Evolutionary conservation across 2,888 invertebrate species (phyloP), one percentile per base, ranked within the genome.

Genomic region (Cyclophora albipunctata): DNA sequence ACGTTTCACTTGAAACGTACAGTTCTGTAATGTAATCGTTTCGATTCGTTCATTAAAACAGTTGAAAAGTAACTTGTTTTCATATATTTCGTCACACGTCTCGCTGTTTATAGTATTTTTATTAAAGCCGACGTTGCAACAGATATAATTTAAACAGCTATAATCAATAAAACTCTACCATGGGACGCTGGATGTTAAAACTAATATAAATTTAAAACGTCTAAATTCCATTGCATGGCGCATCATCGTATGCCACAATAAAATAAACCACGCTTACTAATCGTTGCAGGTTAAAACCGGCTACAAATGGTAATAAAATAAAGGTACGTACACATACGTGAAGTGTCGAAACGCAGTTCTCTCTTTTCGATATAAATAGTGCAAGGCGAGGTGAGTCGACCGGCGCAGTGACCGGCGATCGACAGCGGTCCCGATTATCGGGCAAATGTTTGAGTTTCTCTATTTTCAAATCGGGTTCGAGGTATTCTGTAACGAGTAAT

Each of bases 221-320:
- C 61, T 66, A 68, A 75, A 73, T 72, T 67, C 68, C 65, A 65
- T 52, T 49, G 58, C 54, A 63, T 68, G 67, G 58, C 71, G 70
- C 76, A 77, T 75, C 78, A 73, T 76, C 78, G 75, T 78, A 73
- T 65, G 73, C 75, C 71, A 77, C 76, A 80, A 75, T 80, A 77
- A 80, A 79, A 81, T 78, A 78, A 75, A 71, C 78, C 75, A 71
- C 70, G 80, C 71, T 75, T 75, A 82, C 82, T 82, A 81, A 83
- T 82, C 77, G 78, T 74, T 71, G 75, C 77, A 76, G 77, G 80
- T 81, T 81, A 78, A 81, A 85, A 84, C 84, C 83, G 82, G 84
- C 84, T 84, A 79, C 81, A 81, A 85, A 86, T 84, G 79, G 85
- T 83, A 82, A 84, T 86, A 85, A 84, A 85, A 81, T 85, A 80